Conservation (phyloP, 1,140 invertebrate species). For the Euwallacea similis region DNA sequence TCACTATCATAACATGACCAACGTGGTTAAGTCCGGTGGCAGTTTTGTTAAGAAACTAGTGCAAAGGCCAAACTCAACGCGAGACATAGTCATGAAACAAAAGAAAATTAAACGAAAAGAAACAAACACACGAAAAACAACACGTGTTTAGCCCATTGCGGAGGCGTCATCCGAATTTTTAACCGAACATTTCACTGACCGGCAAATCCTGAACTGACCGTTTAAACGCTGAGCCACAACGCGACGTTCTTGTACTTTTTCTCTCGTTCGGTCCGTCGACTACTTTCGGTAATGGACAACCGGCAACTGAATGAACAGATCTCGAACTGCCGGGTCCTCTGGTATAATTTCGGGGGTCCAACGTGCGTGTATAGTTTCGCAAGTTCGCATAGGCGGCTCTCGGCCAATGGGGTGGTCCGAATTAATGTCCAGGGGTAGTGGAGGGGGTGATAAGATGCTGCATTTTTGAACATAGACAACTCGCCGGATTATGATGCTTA, state of each 20-base stretch:
- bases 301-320: constrained; percentile 28
- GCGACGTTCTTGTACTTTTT: background rate
- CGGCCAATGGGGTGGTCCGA: constrained; percentile 38
- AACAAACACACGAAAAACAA: constrained; percentile 18
- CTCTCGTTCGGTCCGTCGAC: constrained; percentile 14
- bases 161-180: background rate
- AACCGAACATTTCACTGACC: constrained; percentile 3
- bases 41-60: constrained; percentile 3
- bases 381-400: constrained; percentile 42
- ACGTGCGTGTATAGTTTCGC: constrained; percentile 41
- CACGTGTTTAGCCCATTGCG: constrained; percentile 34
- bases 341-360: constrained; percentile 37
- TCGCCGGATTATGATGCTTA: constrained; percentile 40
- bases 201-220: background rate
- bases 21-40: constrained; percentile 20
- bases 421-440: constrained; percentile 33
- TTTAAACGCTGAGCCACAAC: background rate
- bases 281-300: background rate
- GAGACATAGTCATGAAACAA: constrained; percentile 2
- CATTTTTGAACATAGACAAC: constrained; percentile 18
- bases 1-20: constrained; percentile 42
- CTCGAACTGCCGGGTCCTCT: constrained; percentile 19
- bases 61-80: constrained; percentile 7
- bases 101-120: constrained; percentile 25
- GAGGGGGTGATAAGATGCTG: constrained; percentile 32